Evolutionary conservation across 1,140 invertebrate genomes (phyloP).

Genomic region (Drusus annulatus): DNA sequence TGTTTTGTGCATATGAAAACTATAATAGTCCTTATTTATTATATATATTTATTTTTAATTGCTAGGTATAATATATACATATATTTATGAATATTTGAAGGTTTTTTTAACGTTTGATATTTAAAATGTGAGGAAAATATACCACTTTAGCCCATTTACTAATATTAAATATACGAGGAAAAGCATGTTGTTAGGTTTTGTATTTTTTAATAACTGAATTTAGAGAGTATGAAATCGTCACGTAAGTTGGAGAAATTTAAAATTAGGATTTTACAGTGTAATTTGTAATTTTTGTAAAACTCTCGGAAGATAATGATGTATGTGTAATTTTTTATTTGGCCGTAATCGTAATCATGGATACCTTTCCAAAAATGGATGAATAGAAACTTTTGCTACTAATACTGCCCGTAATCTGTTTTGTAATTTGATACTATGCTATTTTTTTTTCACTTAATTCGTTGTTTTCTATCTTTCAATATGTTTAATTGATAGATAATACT

Average conservation of each 20-base stretch:
- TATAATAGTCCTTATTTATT: conserved; percentile 40
- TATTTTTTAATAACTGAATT: conserved; percentile 41
- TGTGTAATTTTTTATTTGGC: too few species aligned
- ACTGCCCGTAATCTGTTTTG: too few species aligned
- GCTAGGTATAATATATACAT: conserved; percentile 32
- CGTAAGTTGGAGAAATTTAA: background rate
- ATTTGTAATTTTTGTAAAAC: conserved; percentile 25
- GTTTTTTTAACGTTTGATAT: conserved; percentile 43
- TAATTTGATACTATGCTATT: too few species aligned
- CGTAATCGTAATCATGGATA: too few species aligned
- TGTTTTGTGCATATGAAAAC: background rate
- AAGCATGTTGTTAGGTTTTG: conserved; percentile 42
- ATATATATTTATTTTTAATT: conserved; percentile 25
- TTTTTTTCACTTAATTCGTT: too few species aligned
- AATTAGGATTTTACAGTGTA: conserved; percentile 23
- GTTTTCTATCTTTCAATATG: too few species aligned
- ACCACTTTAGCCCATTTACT: conserved; percentile 35
- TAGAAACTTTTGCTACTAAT: too few species aligned
- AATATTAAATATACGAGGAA: background rate
- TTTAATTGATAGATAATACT: too few species aligned
- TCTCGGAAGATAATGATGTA: too few species aligned
- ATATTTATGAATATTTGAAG: conserved; percentile 21
- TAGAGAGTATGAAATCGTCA: background rate
- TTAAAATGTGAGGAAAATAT: conserved; percentile 37
- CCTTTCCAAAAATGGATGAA: too few species aligned